Base-by-base conservation (phyloP, 2,797 vertebrate genomes). In the Acanthornis magna region DNA sequence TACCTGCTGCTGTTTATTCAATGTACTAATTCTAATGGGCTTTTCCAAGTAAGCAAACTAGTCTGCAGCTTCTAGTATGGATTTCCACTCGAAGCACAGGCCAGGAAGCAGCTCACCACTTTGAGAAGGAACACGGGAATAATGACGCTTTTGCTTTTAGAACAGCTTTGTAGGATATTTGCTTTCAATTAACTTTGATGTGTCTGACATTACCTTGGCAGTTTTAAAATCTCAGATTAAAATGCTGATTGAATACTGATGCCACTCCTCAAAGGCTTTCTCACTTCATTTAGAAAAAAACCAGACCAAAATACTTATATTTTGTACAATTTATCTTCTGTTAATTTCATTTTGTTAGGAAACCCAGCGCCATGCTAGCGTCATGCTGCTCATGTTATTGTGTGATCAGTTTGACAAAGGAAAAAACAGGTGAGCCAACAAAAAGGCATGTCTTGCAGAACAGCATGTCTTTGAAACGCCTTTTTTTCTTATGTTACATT, bases 61-160 rank as follows among this genome's bases (percentile, higher is more conserved):
- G 16, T n/a, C 70, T 85, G 48, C 42, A 85, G 43, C 17, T 67
- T 63, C 73, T 55, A 25, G 43, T 58, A 54, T 32, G 58, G 53
- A 67, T 89, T 93, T 84, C 61, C 20, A 48, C n/a, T 67, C 11
- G 71, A 29, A 60, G 23, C 18, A 54, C 10, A 32, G 42, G n/a
- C 30, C 43, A 75, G 62, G 34, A 91, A 73, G 38, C 80, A 77
- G 51, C n/a, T 81, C 20, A 71, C 8, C 25, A n/a, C 65, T 94
- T 93, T 72, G 84, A 85, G 61, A 72, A 93, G 81, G 68, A 93
- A 30, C 58, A 79, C 83, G 62, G 91, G 87, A 92, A 88, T 76
- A 92, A 93, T 55, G 16, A 29, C 26, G n/a, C 32, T 53, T 91
- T 50, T 84, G 14, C 77, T 92, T 93, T 93, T 84, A 91, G 73